Conservation (phyloP, 1,140 invertebrate species). For the Macrosteles quadrilineatus region DNA sequence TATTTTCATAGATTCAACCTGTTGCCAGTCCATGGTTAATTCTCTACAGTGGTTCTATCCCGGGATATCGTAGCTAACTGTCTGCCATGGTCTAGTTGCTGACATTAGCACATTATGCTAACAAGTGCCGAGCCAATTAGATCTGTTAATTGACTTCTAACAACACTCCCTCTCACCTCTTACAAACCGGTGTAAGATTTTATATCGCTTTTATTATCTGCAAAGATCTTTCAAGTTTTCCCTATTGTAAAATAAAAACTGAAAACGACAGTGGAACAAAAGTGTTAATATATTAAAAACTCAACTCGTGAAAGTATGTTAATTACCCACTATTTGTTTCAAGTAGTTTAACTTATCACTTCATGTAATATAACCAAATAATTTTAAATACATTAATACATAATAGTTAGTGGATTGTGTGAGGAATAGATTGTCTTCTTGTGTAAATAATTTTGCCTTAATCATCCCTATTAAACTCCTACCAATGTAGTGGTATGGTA, state of each 20-base stretch:
- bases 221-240: neutral
- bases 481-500: no score
- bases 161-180: neutral
- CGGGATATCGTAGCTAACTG: neutral
- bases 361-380: no score
- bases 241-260: neutral
- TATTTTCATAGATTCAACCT: neutral
- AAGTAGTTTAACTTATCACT: no score
- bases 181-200: neutral
- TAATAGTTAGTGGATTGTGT: no score
- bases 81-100: slow-evolving; percentile 16
- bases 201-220: neutral
- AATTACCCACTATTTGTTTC: no score
- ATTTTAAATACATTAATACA: no score
- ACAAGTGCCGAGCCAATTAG: slow-evolving; percentile 9
- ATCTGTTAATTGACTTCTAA: slow-evolving; percentile 4
- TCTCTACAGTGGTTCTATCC: neutral
- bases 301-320: no score
- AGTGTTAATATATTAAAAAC: neutral
- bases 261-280: neutral
- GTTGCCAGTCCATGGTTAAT: neutral
- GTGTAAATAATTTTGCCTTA: no score
- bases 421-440: no score
- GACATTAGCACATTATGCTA: slow-evolving; percentile 24
- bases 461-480: no score